Percentiles rank a stretch among this genome's conserved stretches.
Evolutionary conservation across 2,113 vertebrate genomes (phyloP).

Genomic region (Macheiramphus alcinus): DNA sequence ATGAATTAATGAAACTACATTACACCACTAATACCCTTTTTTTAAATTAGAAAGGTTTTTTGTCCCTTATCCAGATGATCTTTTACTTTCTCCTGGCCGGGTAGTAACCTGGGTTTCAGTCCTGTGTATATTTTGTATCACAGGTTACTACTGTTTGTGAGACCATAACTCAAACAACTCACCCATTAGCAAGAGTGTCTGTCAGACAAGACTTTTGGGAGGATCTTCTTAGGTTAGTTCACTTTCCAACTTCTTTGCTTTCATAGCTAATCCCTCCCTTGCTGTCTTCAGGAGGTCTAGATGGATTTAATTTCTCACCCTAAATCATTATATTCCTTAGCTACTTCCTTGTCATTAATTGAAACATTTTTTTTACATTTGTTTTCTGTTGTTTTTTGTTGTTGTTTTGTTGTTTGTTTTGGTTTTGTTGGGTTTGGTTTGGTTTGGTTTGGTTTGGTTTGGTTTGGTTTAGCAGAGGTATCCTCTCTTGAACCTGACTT

Average conservation of each 20-base stretch:
- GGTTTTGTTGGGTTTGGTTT: neutral
- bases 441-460: neutral
- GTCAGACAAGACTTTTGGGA: neutral
- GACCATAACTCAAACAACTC: neutral
- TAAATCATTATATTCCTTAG: neutral
- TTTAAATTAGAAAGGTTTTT: neutral
- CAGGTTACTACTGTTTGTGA: neutral
- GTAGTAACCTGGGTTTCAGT: neutral
- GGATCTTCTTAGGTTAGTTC: neutral
- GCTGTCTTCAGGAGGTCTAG: neutral
- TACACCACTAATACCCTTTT: neutral
- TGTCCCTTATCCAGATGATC: neutral
- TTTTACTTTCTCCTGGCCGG: neutral
- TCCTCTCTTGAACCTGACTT: neutral
- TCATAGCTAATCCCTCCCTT: neutral
- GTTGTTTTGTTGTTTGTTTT: neutral
- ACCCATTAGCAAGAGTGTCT: neutral
- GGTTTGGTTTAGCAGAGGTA: neutral
- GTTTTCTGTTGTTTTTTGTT: neutral
- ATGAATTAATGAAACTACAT: neutral
- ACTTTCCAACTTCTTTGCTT: neutral
- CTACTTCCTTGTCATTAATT: neutral
- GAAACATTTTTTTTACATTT: accelerated
- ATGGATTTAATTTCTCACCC: neutral
- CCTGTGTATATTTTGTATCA: neutral